phyloP scores from a whole-genome alignment of 2,113 vertebrate genomes.

The Zosterops hypoxanthus region DNA sequence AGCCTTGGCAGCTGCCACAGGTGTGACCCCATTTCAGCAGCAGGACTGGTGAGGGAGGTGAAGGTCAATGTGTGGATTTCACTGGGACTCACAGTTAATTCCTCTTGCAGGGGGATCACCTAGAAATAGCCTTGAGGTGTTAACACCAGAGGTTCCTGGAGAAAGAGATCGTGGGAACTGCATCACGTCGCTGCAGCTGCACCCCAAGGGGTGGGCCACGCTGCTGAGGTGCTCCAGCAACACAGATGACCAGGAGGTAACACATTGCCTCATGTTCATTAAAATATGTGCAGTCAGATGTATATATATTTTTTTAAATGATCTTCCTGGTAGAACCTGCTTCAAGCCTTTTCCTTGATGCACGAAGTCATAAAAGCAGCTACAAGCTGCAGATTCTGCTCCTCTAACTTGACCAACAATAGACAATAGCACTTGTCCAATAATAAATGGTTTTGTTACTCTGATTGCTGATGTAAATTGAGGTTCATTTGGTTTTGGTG shows the following conservation, averaged over 20 bases:
- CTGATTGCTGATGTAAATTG: not conserved
- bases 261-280: accelerated
- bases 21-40: not conserved
- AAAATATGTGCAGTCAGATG: not conserved
- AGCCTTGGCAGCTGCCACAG: not conserved
- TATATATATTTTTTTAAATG: too few species aligned
- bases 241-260: slow-evolving; percentile 97
- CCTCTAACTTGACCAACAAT: not conserved
- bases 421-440: not conserved
- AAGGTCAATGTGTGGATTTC: not conserved
- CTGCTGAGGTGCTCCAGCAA: slow-evolving; percentile 97
- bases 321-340: not conserved
- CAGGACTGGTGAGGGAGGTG: not conserved
- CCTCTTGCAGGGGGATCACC: slow-evolving; percentile 84
- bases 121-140: slow-evolving; percentile 94
- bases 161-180: slow-evolving; percentile 94
- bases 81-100: not conserved
- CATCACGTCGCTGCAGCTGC: slow-evolving; percentile 97
- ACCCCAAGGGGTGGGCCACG: slow-evolving; percentile 96
- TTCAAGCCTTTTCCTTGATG: not conserved
- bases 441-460: not conserved
- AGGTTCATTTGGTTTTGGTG: not conserved
- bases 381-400: not conserved
- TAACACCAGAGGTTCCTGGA: slow-evolving; percentile 96
- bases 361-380: not conserved